Evolutionary conservation across 2,113 vertebrate genomes (phyloP), one percentile per base, ranked within the genome.

Genomic region (Zootoca vivipara): DNA sequence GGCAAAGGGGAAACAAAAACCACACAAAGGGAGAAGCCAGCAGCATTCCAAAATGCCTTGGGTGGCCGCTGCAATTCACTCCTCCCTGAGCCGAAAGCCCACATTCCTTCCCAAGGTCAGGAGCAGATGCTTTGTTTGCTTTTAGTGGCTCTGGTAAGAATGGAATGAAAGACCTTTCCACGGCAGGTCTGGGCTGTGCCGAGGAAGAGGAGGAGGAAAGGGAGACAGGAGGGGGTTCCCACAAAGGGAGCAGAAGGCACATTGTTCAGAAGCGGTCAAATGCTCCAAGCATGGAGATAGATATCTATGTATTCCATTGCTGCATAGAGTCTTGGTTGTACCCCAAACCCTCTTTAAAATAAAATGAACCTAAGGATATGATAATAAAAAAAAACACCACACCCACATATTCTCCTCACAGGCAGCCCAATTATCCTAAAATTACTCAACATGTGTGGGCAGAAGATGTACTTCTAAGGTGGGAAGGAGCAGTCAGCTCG

Each of bases 61-160:
- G 65, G 56, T 65, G 81, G 89, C 75, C 28, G 67, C 67, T 87
- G 58, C 82, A 52, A 73, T 42, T 64, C 75, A 79, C 42, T 78
- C 5, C 5, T 56, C 42, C 40, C 58, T 56, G 56, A 69, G 67
- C 58, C 1, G n/a, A 75, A 58, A 64, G 64, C 72, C 87, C 38
- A 24, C 64, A 73, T 88, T 88, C 90, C 83, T 88, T 78, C 67
- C 90, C 83, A 26, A 62, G 83, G 62, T 58, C 86, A 82, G 83
- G 65, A 69, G 56, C n/a, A 1, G 64, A 73, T 15, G 77, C 15
- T 87, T 91, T 85, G 42, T 78, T 46, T 83, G 38, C 56, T 78
- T 91, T 35, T 38, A 78, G 78, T 72, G 7, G 24, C 78, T 72
- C 75, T 22, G 24, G 83, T 78, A 79, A 75, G 33, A 64, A 78